Base-by-base conservation (phyloP, 2,797 vertebrate genomes). In the Poeciliopsis infans region DNA sequence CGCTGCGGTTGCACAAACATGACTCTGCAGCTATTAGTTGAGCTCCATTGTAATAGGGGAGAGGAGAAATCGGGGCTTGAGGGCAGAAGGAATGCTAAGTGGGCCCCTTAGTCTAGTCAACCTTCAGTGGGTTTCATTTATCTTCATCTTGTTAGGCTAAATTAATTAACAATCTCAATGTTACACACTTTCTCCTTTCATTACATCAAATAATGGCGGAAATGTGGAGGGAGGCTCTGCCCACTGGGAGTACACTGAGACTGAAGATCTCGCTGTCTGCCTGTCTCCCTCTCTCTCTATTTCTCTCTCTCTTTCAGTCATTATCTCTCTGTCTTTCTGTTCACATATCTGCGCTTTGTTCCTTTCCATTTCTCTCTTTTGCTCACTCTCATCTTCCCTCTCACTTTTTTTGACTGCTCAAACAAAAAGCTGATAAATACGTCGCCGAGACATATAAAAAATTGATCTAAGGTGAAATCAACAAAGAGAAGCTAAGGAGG, bases 101-200 rank as follows among this genome's bases (percentile, higher is more conserved):
- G 97, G 96, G 95, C 95, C 93, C 94, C 95, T 96, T 97, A 96
- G 94, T 94, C 96, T 96, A 96, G 96, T 97, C 97, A 97, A 88
- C 95, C 95, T 96, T 95, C 95, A 96, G 94, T 96, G 96, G 96
- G 96, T 96, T 98, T 97, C 97, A 98, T 99, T 98, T 98, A 97
- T 98, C 97, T 99, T 98, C 97, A 98, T 98, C 97, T 97, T 97
- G 97, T 98, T 98, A 97, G 95, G 96, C 95, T 97, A 98, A 98
- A 98, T 98, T 97, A 99, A 99, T 98, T 98, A 99, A 97, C 97
- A 97, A 97, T 97, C 96, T 99, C 97, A 96, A 93, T 97, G 96
- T 97, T 97, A 96, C 96, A 97, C 96, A 97, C 97, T 98, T 98
- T 98, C 97, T 96, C 96, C 97, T 99, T 98, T 98, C 97, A 98